Percentiles rank a stretch among this genome's conserved stretches.
phyloP scores from a whole-genome alignment of 30 jellyfish, hydroid and myxozoan species.

The Pelagia noctiluca region DNA sequence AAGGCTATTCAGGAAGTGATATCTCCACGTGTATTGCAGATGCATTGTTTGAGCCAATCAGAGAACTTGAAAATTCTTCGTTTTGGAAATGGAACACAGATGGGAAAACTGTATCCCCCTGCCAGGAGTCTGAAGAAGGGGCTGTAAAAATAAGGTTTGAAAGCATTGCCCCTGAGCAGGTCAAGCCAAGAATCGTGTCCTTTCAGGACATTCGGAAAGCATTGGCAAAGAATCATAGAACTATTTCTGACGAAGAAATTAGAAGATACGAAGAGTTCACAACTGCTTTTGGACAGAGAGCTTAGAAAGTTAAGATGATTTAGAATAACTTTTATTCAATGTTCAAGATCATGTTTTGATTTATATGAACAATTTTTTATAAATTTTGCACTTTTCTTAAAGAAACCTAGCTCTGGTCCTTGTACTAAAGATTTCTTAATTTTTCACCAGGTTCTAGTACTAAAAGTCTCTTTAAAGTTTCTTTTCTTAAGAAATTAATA shows the following conservation, averaged over 20 bases:
- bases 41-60: constrained; percentile 91
- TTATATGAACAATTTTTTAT: too few species aligned
- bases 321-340: too few species aligned
- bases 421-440: too few species aligned
- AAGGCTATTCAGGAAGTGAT: constrained; percentile 98
- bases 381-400: too few species aligned
- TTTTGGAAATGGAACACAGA: constrained; percentile 94
- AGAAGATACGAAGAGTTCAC: constrained; percentile 18
- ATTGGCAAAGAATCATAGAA: constrained; percentile 64
- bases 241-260: constrained; percentile 76
- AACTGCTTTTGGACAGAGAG: not conserved
- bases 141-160: constrained; percentile 71
- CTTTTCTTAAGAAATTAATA: too few species aligned
- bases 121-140: constrained; percentile 64
- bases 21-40: constrained; percentile 92
- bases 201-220: constrained; percentile 68
- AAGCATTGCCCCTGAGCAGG: constrained; percentile 82
- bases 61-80: constrained; percentile 65
- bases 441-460: too few species aligned
- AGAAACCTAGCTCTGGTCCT: too few species aligned
- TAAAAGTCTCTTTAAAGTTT: too few species aligned
- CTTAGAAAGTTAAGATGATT: not conserved
- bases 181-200: constrained; percentile 83
- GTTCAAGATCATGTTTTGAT: too few species aligned
- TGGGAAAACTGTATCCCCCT: constrained; percentile 76